Evolutionary conservation across 1,140 invertebrate genomes (phyloP), one percentile per base, ranked within the genome.

Genomic region (Ditylenchus dipsaci): DNA sequence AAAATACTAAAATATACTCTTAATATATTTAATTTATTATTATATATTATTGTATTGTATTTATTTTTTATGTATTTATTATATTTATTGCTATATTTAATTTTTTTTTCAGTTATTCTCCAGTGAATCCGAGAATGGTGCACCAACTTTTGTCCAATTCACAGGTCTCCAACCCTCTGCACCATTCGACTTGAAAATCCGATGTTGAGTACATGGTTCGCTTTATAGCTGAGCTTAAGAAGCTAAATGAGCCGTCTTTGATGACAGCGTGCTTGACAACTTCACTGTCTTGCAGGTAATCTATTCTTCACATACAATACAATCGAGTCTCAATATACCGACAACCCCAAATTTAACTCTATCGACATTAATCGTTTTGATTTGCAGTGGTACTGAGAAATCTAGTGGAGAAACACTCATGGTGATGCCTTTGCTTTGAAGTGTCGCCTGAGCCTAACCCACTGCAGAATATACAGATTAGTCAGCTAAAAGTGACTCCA

Each of bases 231-330:
- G 63, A 75, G 43, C 73, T 75, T 26, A 75, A 75, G 69, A 77
- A 64, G 56, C 33, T 81, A 43, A 69, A 81, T 66, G 47, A 75
- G 38, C 45, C 68, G 26, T 57, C 76, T 13, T 27, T 97, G 92
- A 98, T 97, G 94, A 99, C 86, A 95, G 92, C 86, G 95, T 99
- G 63, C 88, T 99, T 74, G 96, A 99, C 87, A 97, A 98, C 85
- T 98, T 99, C 86, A 98, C 95, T 5, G 33, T 61, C n/a, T 21
- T 61, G 8, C 59, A 59, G 57, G 56, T 75, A n/a, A n/a, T n/a
- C n/a, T 19, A 53, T n/a, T 53, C 23, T 17, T 5, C 15, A 7
- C 15, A 19, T 26, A 26, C n/a, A n/a, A n/a, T n/a, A n/a, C n/a
- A n/a, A n/a, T n/a, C n/a, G n/a, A n/a, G n/a, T n/a, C n/a, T n/a